These are phyloP conservation scores for Sinocyclocheilus anophthalmus DNA, from an alignment of 2,113 vertebrate species.

Conservation along the genomic window DNA sequence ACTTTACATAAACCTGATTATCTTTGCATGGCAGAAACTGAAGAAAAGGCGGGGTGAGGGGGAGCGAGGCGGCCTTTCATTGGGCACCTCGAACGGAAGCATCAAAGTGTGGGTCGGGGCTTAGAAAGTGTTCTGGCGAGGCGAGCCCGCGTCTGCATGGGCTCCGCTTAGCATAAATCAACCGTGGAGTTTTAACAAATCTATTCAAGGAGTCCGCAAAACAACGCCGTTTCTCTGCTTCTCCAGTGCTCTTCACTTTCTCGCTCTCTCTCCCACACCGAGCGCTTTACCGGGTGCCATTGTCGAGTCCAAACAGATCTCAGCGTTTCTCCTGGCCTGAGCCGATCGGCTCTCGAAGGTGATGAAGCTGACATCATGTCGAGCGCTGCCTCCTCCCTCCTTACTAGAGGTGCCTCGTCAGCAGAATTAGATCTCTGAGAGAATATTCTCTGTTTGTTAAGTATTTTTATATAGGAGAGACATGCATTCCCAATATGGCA, in stretches of 20 bases:
- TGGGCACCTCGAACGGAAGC: slow-evolving; percentile 82
- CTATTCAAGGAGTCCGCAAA: slow-evolving; percentile 85
- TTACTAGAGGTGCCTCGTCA: slow-evolving; percentile 63
- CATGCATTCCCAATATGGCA: background rate
- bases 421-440: slow-evolving; percentile 73
- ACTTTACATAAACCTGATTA: slow-evolving; percentile 99
- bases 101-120: slow-evolving; percentile 82
- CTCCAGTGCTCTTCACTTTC: background rate
- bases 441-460: slow-evolving; percentile 74
- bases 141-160: slow-evolving; percentile 77
- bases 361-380: slow-evolving; percentile 68
- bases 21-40: slow-evolving; percentile 98
- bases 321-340: slow-evolving; percentile 71
- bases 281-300: slow-evolving; percentile 74
- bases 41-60: slow-evolving; percentile 61
- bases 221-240: slow-evolving; percentile 75
- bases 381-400: slow-evolving; percentile 54
- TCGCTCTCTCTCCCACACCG: slow-evolving; percentile 63
- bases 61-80: slow-evolving; percentile 77
- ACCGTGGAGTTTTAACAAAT: slow-evolving; percentile 90
- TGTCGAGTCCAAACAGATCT: slow-evolving; percentile 82
- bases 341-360: background rate
- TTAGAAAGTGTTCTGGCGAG: slow-evolving; percentile 76
- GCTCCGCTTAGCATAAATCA: slow-evolving; percentile 88
- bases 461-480: background rate